Evolutionary conservation across 2,888 invertebrate species (phyloP).

Genomic region (Agrotis puta): DNA sequence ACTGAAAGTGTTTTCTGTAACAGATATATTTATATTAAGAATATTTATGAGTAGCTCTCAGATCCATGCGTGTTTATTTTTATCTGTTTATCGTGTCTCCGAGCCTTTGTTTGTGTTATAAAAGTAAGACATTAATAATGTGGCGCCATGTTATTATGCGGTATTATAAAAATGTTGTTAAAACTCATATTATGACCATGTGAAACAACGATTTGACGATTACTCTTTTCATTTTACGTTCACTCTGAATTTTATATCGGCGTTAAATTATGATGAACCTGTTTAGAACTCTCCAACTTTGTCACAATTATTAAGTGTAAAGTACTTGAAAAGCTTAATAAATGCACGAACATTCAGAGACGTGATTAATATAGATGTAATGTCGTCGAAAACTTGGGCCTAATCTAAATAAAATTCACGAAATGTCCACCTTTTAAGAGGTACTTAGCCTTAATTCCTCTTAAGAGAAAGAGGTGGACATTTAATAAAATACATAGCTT

Average conservation of each 20-base stretch:
- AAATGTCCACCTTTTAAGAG: constrained; percentile 57
- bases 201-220: constrained; percentile 6
- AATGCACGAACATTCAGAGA: constrained; percentile 23
- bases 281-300: constrained; percentile 18
- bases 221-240: constrained; percentile 17
- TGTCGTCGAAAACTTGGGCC: constrained; percentile 28
- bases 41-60: constrained; percentile 57
- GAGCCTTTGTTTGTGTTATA: constrained; percentile 56
- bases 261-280: constrained; percentile 16
- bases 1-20: constrained; percentile 64
- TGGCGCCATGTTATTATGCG: constrained; percentile 7
- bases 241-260: constrained; percentile 6
- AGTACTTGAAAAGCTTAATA: constrained; percentile 27
- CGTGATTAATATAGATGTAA: constrained; percentile 43
- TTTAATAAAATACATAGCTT: constrained; percentile 65
- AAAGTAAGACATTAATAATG: constrained; percentile 37
- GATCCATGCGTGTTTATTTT: constrained; percentile 52
- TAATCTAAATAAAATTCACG: constrained; percentile 58
- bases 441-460: constrained; percentile 64
- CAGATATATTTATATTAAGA: constrained; percentile 57
- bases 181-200: constrained; percentile 1
- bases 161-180: constrained; percentile 38
- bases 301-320: constrained; percentile 26
- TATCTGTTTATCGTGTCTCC: constrained; percentile 47
- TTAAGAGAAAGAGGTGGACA: constrained; percentile 62